Evolutionary conservation across 2,797 vertebrate genomes (phyloP), one percentile per base, ranked within the genome.

Genomic region (Anableps anableps): DNA sequence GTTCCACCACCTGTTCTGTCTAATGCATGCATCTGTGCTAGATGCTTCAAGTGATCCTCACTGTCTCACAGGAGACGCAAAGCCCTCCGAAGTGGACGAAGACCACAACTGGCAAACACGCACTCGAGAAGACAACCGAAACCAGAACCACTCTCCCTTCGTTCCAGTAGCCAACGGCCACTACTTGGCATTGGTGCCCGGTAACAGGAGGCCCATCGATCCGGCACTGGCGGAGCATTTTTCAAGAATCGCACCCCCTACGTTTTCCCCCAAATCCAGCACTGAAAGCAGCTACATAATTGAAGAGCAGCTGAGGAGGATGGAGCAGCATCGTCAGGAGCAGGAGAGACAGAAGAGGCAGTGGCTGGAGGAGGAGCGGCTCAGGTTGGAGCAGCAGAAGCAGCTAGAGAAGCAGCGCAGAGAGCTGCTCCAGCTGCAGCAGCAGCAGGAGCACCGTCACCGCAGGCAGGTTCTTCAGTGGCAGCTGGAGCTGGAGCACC

Each of bases 11-110:
- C 87, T 60, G 62, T 91, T 87, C 86, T 91, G 89, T 93, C 88
- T 86, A 83, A 85, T 94, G 92, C 88, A 85, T 94, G 92, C 90
- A 74, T 91, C 90, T 92, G 74, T 94, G 90, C 93, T 77, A 78
- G 91, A 94, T 88, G 93, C 91, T 87, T 91, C 91, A 92, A 94
- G 94, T 95, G 94, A 95, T 92, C 86, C 94, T 94, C 86, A 94
- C 94, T 96, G 93, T 96, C 93, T 94, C 91, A 88, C 95, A 96
- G 96, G 95, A 92, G 89, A 92, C 84, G 72, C 79, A 87, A 90
- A 93, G 83, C 91, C 43, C 47, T 55, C 75, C 10, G 85, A 86
- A 58, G 76, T 1, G 64, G 87, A 81, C 2, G 87, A 86, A 80
- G 91, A 79, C 51, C 47, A 26, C 81, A n/a, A 29, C 76, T 76